Conservation (phyloP, 2,888 invertebrate species). For the Pyrrhia umbra region DNA sequence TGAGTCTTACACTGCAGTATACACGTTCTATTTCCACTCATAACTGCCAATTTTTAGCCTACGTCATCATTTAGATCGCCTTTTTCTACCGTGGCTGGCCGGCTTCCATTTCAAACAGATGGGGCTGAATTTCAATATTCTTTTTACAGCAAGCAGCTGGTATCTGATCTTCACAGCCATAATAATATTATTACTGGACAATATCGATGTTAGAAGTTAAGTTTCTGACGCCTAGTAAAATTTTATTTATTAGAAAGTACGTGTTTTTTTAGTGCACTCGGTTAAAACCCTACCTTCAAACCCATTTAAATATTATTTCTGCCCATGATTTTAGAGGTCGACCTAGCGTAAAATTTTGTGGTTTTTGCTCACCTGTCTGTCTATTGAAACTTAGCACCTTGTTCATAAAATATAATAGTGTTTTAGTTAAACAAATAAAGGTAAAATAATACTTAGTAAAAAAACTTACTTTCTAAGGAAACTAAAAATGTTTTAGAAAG, state of each 20-base stretch:
- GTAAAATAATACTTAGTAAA: too few relatives aligned
- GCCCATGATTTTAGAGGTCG: slow-evolving; percentile 21
- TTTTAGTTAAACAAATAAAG: too few relatives aligned
- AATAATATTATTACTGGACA: not conserved
- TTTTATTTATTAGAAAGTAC: not conserved
- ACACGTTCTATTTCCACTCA: not conserved
- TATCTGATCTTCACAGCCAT: not conserved
- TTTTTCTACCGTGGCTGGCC: not conserved
- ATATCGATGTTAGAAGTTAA: not conserved
- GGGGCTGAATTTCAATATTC: not conserved
- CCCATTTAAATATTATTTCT: slow-evolving; percentile 32
- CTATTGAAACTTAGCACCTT: slow-evolving; percentile 26
- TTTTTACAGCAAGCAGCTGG: not conserved
- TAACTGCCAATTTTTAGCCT: not conserved
- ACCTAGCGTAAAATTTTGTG: slow-evolving; percentile 32
- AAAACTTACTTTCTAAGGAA: too few relatives aligned
- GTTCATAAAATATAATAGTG: slow-evolving; percentile 14
- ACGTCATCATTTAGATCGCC: not conserved
- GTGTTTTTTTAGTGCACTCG: not conserved
- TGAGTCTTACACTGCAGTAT: too few relatives aligned
- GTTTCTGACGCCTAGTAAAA: not conserved
- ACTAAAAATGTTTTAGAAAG: too few relatives aligned
- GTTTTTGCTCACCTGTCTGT: slow-evolving; percentile 20
- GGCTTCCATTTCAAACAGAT: not conserved
- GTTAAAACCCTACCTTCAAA: too few relatives aligned